These are phyloP conservation scores for Hormaphis cornu DNA, from an alignment of 1,140 invertebrate genomes.

Conservation along the genomic window DNA sequence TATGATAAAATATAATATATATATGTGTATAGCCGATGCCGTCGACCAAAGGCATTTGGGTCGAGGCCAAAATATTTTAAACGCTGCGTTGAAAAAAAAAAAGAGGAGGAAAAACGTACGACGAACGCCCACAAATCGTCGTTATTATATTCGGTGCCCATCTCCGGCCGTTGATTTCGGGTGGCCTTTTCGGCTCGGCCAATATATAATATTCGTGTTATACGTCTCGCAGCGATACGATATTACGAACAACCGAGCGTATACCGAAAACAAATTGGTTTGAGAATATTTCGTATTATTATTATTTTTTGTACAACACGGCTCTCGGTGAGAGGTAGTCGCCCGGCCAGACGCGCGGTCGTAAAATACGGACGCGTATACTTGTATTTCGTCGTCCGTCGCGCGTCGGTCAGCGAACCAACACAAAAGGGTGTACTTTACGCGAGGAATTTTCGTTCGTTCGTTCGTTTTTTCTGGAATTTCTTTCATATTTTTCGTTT, in stretches of 20 bases:
- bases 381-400: too few relatives aligned
- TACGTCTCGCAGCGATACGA: too few relatives aligned
- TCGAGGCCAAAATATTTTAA: slow-evolving; percentile 12
- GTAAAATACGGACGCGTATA: too few relatives aligned
- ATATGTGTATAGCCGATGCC: not conserved
- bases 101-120: not conserved
- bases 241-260: too few relatives aligned
- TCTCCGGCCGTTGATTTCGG: not conserved
- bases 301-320: not conserved
- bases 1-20: too few relatives aligned
- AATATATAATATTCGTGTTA: too few relatives aligned
- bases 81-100: not conserved
- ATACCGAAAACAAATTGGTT: too few relatives aligned
- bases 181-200: not conserved
- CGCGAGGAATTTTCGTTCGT: not conserved
- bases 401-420: not conserved
- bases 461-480: too few relatives aligned
- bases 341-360: too few relatives aligned
- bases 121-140: not conserved
- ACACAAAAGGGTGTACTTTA: not conserved
- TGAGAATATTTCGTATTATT: too few relatives aligned
- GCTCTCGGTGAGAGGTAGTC: too few relatives aligned
- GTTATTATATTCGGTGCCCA: not conserved
- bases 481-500: too few relatives aligned
- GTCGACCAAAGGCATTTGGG: not conserved